Conservation (phyloP, 2,113 vertebrate genomes). For the Tychaedon coryphoeus region DNA sequence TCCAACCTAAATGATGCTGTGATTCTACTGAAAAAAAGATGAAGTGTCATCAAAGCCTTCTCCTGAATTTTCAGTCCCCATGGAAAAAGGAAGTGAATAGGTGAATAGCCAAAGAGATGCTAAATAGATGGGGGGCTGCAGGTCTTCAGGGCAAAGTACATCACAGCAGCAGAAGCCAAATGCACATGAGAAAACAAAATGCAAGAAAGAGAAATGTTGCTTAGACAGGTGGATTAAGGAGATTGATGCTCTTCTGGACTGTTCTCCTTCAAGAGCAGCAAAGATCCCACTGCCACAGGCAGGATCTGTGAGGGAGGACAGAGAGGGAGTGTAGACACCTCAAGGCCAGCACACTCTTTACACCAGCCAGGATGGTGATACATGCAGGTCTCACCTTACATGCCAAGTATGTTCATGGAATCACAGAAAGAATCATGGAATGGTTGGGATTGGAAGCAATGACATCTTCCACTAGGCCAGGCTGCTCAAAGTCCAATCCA, state of each 20-base stretch:
- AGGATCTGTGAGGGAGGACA: background rate
- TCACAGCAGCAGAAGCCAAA: background rate
- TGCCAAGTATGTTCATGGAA: background rate
- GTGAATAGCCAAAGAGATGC: background rate
- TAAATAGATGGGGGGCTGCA: background rate
- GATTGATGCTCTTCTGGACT: background rate
- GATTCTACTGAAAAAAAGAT: background rate
- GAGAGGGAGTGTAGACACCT: background rate
- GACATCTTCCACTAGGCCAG: background rate
- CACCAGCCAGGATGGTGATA: background rate
- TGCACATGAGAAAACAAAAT: background rate
- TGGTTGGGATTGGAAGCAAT: background rate
- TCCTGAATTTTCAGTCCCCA: background rate
- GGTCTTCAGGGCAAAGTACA: background rate
- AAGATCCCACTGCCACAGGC: background rate
- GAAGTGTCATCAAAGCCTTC: background rate
- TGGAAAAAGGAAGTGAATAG: background rate
- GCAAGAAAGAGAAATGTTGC: background rate
- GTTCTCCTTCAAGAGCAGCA: background rate
- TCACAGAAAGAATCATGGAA: background rate
- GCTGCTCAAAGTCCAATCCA: background rate
- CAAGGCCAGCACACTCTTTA: background rate
- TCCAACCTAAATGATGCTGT: background rate
- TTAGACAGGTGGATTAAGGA: background rate
- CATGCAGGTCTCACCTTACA: fast-evolving